A percentile compares a stretch with the other conserved stretches of the same genome.
Conservation (phyloP, 1,140 invertebrate species). For the Psix sp. region DNA sequence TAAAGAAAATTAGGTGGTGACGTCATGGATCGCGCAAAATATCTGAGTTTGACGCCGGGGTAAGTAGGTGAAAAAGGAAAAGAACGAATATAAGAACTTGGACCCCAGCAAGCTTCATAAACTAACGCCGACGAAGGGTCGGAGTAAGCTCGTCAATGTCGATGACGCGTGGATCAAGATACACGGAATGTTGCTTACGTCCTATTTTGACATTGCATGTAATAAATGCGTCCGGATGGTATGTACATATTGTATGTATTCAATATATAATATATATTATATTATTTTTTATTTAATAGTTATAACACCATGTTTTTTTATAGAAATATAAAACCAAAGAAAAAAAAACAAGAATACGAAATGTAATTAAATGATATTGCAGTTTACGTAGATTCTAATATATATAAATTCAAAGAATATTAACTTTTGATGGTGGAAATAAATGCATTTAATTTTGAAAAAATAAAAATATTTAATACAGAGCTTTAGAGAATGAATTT, state of each 20-base stretch:
- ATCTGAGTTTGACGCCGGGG: slow-evolving; percentile 28
- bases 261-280: no score
- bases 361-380: no score
- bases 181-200: slow-evolving; percentile 64
- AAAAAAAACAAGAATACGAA: no score
- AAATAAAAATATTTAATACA: no score
- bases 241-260: slow-evolving; percentile 18
- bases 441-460: no score
- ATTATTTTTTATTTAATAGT: no score
- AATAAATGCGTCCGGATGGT: slow-evolving; percentile 2
- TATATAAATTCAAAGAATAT: no score
- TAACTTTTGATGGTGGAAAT: no score
- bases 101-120: slow-evolving; percentile 68
- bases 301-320: no score
- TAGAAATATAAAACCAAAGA: no score
- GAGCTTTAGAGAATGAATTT: no score
- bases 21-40: slow-evolving; percentile 62
- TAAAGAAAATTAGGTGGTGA: slow-evolving; percentile 72
- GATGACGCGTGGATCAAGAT: slow-evolving; percentile 76
- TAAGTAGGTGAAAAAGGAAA: slow-evolving; percentile 54
- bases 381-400: no score
- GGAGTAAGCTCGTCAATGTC: slow-evolving; percentile 73
- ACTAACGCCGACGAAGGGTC: slow-evolving; percentile 53
- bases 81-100: slow-evolving; percentile 46
- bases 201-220: slow-evolving; percentile 12